A percentile compares a stretch with the other conserved stretches of the same genome.
Conservation (phyloP, 2,888 invertebrate species). For the Eupeodes latifasciatus region DNA sequence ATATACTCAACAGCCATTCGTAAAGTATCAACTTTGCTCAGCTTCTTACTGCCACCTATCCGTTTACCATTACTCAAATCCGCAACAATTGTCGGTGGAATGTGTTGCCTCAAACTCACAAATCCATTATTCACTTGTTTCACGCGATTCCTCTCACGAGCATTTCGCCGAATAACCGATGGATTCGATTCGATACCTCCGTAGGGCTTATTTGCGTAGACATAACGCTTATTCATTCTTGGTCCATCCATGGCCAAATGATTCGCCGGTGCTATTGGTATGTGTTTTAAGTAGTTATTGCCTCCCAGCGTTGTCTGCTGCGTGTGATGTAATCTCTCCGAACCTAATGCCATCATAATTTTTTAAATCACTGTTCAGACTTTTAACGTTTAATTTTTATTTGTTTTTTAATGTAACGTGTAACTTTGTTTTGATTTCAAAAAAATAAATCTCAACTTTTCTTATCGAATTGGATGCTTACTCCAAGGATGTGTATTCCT, state of each 20-base stretch:
- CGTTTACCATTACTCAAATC: conserved; percentile 88
- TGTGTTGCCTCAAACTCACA: conserved; percentile 93
- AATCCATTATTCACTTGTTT: conserved; percentile 98
- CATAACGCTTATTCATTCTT: conserved; percentile 68
- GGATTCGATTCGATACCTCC: conserved; percentile 88
- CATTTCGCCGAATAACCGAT: conserved; percentile 95
- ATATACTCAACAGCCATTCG: conserved; percentile 96
- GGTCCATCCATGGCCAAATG: conserved; percentile 64
- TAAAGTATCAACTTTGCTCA: conserved; percentile 95
- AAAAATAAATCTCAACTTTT: conserved; percentile 36
- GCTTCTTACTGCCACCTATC: conserved; percentile 89
- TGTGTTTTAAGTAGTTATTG: conserved; percentile 53
- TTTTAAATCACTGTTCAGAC: conserved; percentile 47
- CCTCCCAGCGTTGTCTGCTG: conserved; percentile 50
- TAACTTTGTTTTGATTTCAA: conserved; percentile 25
- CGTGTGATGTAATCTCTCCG: conserved; percentile 59
- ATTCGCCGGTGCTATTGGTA: conserved; percentile 57
- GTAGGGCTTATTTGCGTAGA: conserved; percentile 88
- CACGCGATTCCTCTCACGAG: conserved; percentile 96
- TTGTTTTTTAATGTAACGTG: conserved; percentile 8
- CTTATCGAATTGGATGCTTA: conserved; percentile 75
- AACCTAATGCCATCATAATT: conserved; percentile 70
- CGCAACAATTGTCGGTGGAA: conserved; percentile 91
- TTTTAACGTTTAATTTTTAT: not conserved
- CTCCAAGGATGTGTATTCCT: conserved; percentile 80